Percentiles rank a stretch among this genome's conserved stretches.
These are phyloP conservation scores for Drosophila yooni DNA, from an alignment of 2,888 invertebrate species.

Conservation along the genomic window DNA sequence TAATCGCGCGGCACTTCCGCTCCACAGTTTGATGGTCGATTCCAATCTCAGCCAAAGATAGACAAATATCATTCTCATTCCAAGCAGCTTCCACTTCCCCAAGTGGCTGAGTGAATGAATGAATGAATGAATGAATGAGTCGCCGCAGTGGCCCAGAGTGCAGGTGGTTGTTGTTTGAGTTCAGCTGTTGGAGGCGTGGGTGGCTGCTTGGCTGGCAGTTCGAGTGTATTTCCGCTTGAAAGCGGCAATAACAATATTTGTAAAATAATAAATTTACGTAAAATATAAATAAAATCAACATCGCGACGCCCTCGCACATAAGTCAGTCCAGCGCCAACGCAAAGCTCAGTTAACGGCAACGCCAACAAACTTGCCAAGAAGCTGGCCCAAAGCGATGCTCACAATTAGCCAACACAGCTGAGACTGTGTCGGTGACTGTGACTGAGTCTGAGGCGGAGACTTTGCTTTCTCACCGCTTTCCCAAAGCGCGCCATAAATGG, in stretches of 20 bases:
- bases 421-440: slow-evolving; percentile 10
- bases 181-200: slow-evolving; percentile 52
- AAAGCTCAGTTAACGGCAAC: slow-evolving; percentile 49
- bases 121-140: slow-evolving; percentile 48
- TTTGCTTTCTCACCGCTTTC: slow-evolving; percentile 76
- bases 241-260: slow-evolving; percentile 78
- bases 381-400: slow-evolving; percentile 72
- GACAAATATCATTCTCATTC: slow-evolving; percentile 42
- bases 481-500: slow-evolving; percentile 71
- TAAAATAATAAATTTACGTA: slow-evolving; percentile 79
- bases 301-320: slow-evolving; percentile 60
- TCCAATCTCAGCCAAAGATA: slow-evolving; percentile 42
- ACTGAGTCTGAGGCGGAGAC: slow-evolving; percentile 9
- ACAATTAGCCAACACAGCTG: slow-evolving; percentile 66
- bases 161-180: slow-evolving; percentile 63
- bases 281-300: slow-evolving; percentile 74
- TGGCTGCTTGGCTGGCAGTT: slow-evolving; percentile 50
- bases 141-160: slow-evolving; percentile 47
- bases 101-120: slow-evolving; percentile 35
- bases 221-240: slow-evolving; percentile 78
- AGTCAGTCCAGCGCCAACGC: slow-evolving; percentile 45
- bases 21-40: slow-evolving; percentile 37
- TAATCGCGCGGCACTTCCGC: slow-evolving; percentile 75
- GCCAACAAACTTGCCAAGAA: slow-evolving; percentile 62
- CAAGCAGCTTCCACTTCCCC: slow-evolving; percentile 70